Conservation (phyloP, 2,113 vertebrate genomes). For the Tonatia bakeri region DNA sequence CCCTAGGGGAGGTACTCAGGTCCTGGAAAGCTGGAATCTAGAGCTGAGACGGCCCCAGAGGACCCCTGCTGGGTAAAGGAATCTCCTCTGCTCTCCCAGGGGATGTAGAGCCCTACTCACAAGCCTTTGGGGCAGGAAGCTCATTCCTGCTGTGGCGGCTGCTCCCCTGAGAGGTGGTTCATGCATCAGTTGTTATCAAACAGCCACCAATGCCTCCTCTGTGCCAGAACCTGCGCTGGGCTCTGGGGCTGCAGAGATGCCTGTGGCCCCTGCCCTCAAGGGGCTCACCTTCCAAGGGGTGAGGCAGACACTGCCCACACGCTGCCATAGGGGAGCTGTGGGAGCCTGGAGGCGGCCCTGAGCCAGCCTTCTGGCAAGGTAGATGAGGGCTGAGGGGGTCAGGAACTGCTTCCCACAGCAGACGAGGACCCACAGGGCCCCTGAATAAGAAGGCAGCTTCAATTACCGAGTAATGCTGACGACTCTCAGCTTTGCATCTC, state of each 20-base stretch:
- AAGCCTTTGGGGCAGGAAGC: not conserved
- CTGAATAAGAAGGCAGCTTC: not conserved
- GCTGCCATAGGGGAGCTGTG: not conserved
- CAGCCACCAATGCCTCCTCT: not conserved
- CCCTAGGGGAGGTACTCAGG: not conserved
- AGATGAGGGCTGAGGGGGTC: too few species aligned
- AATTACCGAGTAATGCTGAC: not conserved
- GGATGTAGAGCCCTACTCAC: fast-evolving
- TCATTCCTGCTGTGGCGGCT: not conserved
- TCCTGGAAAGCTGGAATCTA: not conserved
- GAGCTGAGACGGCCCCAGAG: not conserved
- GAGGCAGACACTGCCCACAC: not conserved
- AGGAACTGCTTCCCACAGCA: not conserved
- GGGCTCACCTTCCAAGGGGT: not conserved
- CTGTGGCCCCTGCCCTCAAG: not conserved
- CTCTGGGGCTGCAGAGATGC: not conserved
- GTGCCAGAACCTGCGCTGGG: not conserved
- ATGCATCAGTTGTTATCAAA: not conserved
- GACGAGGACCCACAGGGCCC: not conserved
- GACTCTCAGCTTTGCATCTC: not conserved
- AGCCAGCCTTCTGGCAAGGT: not conserved
- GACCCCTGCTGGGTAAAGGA: not conserved
- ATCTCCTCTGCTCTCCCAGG: not conserved
- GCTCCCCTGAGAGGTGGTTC: not conserved
- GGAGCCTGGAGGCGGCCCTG: not conserved